Evolutionary conservation across 2,888 invertebrate genomes (phyloP).

Genomic region (Actias luna): DNA sequence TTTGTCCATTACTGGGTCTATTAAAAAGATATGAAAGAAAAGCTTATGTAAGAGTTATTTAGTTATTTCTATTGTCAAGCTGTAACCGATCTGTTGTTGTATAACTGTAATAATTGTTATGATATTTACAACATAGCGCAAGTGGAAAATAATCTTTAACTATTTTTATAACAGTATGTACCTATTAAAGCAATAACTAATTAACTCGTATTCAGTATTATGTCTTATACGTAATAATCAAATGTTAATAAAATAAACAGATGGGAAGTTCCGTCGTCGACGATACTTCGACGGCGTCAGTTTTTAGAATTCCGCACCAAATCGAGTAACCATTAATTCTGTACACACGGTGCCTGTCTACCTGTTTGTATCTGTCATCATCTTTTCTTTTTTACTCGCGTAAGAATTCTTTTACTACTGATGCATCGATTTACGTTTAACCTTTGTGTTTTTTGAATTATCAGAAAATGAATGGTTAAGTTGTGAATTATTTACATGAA

Average conservation of each 20-base stretch:
- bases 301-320: constrained; percentile 3
- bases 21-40: too few species aligned
- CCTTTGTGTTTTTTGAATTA: neutral
- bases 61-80: too few species aligned
- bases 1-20: too few species aligned
- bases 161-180: neutral
- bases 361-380: constrained; percentile 9
- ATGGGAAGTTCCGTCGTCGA: neutral
- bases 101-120: too few species aligned
- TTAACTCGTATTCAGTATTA: neutral
- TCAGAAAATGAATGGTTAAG: too few species aligned
- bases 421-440: neutral
- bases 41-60: too few species aligned
- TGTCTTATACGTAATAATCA: neutral
- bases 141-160: neutral
- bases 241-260: neutral
- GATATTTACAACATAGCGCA: neutral
- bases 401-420: constrained; percentile 19
- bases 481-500: neutral
- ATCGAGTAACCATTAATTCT: constrained; percentile 11
- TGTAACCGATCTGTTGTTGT: too few species aligned
- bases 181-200: neutral
- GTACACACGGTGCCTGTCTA: neutral
- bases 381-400: neutral
- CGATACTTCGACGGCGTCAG: neutral